Base-by-base conservation (phyloP, 2,797 vertebrate species). In the Delichon dasypus region DNA sequence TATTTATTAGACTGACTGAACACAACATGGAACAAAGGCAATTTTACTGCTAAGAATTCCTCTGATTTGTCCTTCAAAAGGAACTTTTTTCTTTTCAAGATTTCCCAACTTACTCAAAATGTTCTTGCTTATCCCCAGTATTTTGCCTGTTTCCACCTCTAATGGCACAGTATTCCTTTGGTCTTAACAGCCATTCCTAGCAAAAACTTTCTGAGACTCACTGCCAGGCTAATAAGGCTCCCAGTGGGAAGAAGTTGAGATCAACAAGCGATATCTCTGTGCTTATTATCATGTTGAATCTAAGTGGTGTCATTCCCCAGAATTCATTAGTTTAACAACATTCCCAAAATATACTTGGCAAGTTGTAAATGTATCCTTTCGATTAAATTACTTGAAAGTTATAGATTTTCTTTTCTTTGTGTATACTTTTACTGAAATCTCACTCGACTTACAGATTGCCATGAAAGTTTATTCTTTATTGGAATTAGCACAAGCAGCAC, bases 321-420 rank as follows among this genome's bases (percentile, higher is more conserved):
- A 96, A 96, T 94, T 96, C 96, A 97, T 97, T 96, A 96, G 82
- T 93, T 94, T 95, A 96, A 96, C 91, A 94, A 92, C 82, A 93
- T 84, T 96, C 91, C 95, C 85, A 94, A 96, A 96, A 90, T 91
- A 94, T 89, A 93, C 77, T 93, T 90, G 90, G 80, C 95, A 93
- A 90, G 74, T 85, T 90, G 88, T 77, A 93, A 95, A 88, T 58
- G 83, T 90, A 93, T 70, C 93, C 72, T 87, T 93, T 94, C 5
- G 8, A 87, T 93, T 94, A 94, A 80, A 89, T 95, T 90, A 79
- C 91, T 79, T 93, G 47, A 88, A 93, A 95, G 83, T 87, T 93
- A 94, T 68, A 82, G 91, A 82, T 96, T 90, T 94, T 90, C 65
- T 90, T 90, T 88, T 70, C 87, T 89, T 86, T 94, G 38, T 76